These are phyloP conservation scores for Eledone cirrhosa DNA, from an alignment of 2,888 invertebrate genomes.

Conservation along the genomic window DNA sequence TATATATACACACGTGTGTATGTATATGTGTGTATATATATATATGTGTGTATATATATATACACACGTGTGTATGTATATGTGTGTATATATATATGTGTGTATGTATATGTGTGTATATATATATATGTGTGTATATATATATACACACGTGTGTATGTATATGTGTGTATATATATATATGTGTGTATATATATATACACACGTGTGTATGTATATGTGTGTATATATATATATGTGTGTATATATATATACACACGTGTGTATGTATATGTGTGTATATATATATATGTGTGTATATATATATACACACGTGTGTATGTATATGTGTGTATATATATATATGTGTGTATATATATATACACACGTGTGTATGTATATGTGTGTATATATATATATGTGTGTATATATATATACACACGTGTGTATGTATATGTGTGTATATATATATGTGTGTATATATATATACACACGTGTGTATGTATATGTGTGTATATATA, in stretches of 20 bases:
- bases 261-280: neutral
- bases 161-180: neutral
- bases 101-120: neutral
- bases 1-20: no score
- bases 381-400: neutral
- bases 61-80: no score
- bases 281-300: neutral
- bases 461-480: neutral
- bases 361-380: no score
- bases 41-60: no score
- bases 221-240: neutral
- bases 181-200: conserved; percentile 1
- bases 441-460: neutral
- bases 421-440: neutral
- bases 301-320: neutral
- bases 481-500: neutral
- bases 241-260: neutral
- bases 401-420: neutral
- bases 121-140: neutral
- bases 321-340: neutral
- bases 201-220: neutral
- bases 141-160: neutral
- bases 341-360: neutral
- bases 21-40: no score
- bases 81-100: no score